Base-by-base conservation (phyloP, 2,888 invertebrate genomes). In the Drosophila cognata region DNA sequence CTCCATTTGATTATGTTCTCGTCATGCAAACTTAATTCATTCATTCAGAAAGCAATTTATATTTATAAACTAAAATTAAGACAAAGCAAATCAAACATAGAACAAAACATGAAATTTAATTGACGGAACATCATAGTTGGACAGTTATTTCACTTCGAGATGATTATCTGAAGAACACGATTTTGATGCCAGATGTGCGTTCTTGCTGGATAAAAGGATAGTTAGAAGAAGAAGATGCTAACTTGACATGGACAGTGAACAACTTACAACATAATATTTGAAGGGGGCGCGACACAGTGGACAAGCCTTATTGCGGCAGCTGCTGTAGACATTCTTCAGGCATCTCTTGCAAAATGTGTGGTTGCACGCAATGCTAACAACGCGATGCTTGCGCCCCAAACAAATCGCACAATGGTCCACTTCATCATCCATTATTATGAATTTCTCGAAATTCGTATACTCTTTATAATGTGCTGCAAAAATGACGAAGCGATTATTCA, bases 221-320 rank as follows among this genome's bases (percentile, higher is more conserved):
- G 11, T 29, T 8, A 31, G 0, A 10, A 4, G 2, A 50, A 6
- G 2, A 50, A 51, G 10, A 36, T 10, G 21, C 16, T 1, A 41
- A 18, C 5, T 4, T 31, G n/a, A n/a, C n/a, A 13, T 29, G 18
- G n/a, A 5, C 21, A 56, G 33, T 4, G 28, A 25, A 13, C 31
- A 31, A 74, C 88, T 88, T 52, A 84, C 84, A 59, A 88, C 36
- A 51, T 75, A 85, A 59, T 89, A 85, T n/a, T 66, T 60, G 25
- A 85, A 58, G 11, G 85, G 77, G 1, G 70, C 67, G 3, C 85
- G 82, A 29, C 85, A 85, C 46, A 85, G 35, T 2, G 85, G 85
- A 55, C 85, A 85, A 0, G 36, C 33, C 35, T 82, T 89, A 10
- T 43, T 10, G 18, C 53, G 2, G 21, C 88, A 65, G 31, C 33